Conservation (phyloP, 2,113 vertebrate species). For the Hippocampus mohnikei region DNA sequence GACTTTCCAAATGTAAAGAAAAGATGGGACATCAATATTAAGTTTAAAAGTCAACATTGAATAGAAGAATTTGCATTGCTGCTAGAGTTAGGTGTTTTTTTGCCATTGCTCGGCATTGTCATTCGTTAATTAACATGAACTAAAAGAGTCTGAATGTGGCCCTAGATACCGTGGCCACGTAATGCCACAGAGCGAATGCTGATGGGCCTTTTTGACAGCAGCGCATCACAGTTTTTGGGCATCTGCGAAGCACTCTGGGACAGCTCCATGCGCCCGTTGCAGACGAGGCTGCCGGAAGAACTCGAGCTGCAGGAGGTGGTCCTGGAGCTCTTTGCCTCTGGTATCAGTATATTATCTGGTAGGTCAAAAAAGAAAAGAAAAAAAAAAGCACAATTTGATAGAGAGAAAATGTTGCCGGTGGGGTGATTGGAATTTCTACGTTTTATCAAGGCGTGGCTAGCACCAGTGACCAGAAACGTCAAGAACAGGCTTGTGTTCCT, state of each 20-base stretch:
- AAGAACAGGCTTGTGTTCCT: slow-evolving; percentile 26
- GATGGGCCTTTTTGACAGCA: slow-evolving; percentile 79
- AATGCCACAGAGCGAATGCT: slow-evolving; percentile 76
- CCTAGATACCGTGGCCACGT: slow-evolving; percentile 78
- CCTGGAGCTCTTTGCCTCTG: slow-evolving; percentile 84
- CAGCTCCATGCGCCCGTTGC: slow-evolving; percentile 64
- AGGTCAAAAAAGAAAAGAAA: slow-evolving; percentile 8
- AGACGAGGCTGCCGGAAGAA: slow-evolving; percentile 72
- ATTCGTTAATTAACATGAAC: background rate
- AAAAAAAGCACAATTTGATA: background rate
- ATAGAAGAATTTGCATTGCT: background rate
- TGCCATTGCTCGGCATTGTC: background rate
- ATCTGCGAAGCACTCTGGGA: slow-evolving; percentile 84
- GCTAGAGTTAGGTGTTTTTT: too few relatives aligned
- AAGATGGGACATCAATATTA: background rate
- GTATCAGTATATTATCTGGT: slow-evolving; percentile 85
- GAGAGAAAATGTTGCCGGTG: background rate
- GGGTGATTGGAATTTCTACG: background rate
- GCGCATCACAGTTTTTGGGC: slow-evolving; percentile 81
- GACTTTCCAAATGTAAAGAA: slow-evolving; percentile 73
- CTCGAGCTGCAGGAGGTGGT: slow-evolving; percentile 73
- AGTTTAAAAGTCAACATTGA: background rate
- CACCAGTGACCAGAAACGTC: slow-evolving; percentile 25
- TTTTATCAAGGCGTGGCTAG: slow-evolving; percentile 44
- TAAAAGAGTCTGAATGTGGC: background rate